Evolutionary conservation across 2,888 invertebrate genomes (phyloP), one percentile per base, ranked within the genome.

Genomic region (Ennomos erosarius): DNA sequence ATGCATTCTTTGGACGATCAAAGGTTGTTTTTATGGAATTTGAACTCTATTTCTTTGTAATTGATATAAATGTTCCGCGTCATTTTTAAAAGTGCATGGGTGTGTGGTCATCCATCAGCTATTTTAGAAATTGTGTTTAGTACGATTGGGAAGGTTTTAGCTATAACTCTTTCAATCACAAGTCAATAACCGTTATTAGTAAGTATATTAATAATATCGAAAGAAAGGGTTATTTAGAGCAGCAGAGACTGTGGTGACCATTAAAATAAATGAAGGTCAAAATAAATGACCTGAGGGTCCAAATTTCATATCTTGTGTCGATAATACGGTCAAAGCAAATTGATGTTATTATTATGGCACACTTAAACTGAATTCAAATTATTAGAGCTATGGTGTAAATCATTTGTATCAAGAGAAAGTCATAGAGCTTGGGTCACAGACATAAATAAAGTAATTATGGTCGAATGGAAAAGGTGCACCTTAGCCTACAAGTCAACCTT

Each of bases 1-100:
- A 39, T 73, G 69, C 75, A 73, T 77, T 78, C 70, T 70, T 71
- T 62, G 62, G 62, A 65, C 64, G 64, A 61, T 61, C 55, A 63
- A 69, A 70, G 65, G 66, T 68, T 60, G 35, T 39, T 40, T 60
- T 40, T 61, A 64, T 57, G 55, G 58, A 53, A 75, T 60, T 71
- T 76, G 55, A 65, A 73, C 75, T 69, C 61, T 74, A 63, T 44
- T 10, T n/a, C 33, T 0, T 47, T 65, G 54, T 42, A 52, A 53
- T 60, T 68, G 65, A 58, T 59, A 58, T 45, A 33, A 51, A 33
- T 57, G 57, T 67, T 68, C 53, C 46, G 53, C 10, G 36, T 53
- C n/a, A 46, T 39, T 40, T 26, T 51, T 33, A 11, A 48, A 44
- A 6, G 10, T 37, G 11, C 35, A 33, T 35, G 16, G 39, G 16